phyloP scores from a whole-genome alignment of 2,888 invertebrate species.

The Scrobipalpa atriplicella region DNA sequence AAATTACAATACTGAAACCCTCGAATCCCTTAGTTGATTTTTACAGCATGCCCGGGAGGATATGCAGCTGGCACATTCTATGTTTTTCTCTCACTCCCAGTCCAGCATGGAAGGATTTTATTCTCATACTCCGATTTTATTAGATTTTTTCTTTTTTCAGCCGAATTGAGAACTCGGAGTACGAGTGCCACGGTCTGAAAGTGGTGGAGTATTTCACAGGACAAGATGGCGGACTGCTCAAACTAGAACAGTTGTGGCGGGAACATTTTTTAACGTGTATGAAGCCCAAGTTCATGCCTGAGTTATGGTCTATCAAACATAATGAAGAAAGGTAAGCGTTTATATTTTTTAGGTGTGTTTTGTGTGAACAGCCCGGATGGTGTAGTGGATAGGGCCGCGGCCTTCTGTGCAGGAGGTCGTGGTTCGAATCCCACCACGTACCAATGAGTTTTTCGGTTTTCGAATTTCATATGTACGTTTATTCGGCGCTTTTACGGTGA shows the following conservation, averaged over 20 bases:
- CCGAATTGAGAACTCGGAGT: constrained; percentile 73
- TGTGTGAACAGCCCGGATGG: neutral
- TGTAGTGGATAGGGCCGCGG: no score
- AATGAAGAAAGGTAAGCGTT: constrained; percentile 83
- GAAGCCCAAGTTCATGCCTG: constrained; percentile 87
- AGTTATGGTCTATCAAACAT: constrained; percentile 89
- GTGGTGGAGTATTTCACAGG: constrained; percentile 83
- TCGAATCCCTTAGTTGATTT: no score
- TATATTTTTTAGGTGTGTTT: neutral
- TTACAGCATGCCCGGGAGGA: no score
- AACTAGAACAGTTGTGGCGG: constrained; percentile 89
- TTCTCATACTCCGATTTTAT: neutral
- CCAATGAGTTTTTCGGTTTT: no score
- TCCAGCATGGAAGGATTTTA: no score
- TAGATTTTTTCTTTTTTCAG: constrained; percentile 19
- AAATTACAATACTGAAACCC: no score
- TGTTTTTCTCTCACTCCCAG: no score
- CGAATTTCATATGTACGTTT: no score
- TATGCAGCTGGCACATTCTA: neutral
- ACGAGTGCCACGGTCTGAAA: constrained; percentile 79
- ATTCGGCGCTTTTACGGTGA: no score
- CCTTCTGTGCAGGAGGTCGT: no score
- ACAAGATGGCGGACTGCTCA: constrained; percentile 82
- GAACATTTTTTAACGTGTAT: constrained; percentile 88
- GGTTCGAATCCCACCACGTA: no score